Evolutionary conservation across 2,888 invertebrate species (phyloP).

Genomic region (Philonicus albiceps): DNA sequence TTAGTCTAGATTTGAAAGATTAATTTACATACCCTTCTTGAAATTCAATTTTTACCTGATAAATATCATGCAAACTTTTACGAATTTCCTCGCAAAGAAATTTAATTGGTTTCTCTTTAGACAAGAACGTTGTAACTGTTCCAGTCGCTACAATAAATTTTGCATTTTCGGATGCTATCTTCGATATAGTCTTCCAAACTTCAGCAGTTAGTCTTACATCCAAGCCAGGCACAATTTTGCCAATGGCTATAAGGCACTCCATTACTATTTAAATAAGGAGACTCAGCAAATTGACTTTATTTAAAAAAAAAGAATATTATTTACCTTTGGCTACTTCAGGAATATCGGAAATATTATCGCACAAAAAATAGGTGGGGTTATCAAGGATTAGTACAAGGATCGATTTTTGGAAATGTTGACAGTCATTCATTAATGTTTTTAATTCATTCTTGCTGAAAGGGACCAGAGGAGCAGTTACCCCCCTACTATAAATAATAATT

Average conservation of each 20-base stretch:
- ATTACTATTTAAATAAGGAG: background rate
- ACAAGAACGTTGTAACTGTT: background rate
- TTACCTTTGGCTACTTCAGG: background rate
- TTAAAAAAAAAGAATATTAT: background rate
- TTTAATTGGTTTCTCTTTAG: constrained; percentile 24
- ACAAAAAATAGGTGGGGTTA: background rate
- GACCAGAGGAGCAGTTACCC: background rate
- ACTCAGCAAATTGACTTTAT: background rate
- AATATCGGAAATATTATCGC: background rate
- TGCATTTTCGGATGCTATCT: constrained; percentile 23
- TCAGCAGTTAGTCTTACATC: constrained; percentile 45
- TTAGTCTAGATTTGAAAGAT: background rate
- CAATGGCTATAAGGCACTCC: background rate
- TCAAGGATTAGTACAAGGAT: background rate
- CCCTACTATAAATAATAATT: background rate
- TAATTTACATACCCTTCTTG: background rate
- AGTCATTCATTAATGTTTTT: background rate
- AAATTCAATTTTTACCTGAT: background rate
- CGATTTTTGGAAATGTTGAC: background rate
- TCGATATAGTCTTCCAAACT: constrained; percentile 43
- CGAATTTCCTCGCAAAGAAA: constrained; percentile 42
- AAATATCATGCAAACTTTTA: constrained; percentile 29
- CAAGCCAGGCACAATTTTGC: constrained; percentile 2
- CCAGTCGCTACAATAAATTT: background rate
- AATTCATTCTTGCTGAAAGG: background rate